These are phyloP conservation scores for Acleris sparsana DNA, from an alignment of 2,888 invertebrate genomes.

Conservation along the genomic window DNA sequence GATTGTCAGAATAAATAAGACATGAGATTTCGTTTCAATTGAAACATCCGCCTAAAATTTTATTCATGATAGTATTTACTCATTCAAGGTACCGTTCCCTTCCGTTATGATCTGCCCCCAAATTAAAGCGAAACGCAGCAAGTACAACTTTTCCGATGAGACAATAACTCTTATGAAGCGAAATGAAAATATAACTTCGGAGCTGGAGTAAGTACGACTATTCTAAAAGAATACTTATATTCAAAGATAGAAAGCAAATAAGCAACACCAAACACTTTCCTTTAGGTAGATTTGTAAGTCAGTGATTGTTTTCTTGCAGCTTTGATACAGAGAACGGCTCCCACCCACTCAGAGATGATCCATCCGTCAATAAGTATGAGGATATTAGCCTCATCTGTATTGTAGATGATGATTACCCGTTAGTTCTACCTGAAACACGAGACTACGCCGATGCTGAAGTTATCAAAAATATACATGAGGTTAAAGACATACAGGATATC, in stretches of 20 bases:
- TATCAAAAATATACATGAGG: slow-evolving; percentile 20
- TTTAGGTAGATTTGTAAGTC: too few species aligned
- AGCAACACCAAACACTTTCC: too few species aligned
- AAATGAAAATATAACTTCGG: neutral
- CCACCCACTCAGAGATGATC: too few species aligned
- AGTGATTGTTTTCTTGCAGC: slow-evolving; percentile 3
- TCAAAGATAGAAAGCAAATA: too few species aligned
- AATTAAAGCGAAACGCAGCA: slow-evolving; percentile 19
- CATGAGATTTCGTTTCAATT: too few species aligned
- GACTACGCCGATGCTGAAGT: slow-evolving; percentile 3
- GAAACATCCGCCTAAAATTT: too few species aligned
- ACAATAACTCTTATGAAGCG: neutral
- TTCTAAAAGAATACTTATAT: neutral
- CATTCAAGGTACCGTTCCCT: slow-evolving; percentile 45
- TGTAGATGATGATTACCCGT: neutral
- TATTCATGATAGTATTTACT: too few species aligned
- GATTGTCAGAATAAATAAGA: too few species aligned
- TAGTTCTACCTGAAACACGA: neutral
- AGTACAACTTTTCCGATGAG: slow-evolving; percentile 24
- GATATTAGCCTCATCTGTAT: slow-evolving; percentile 19
- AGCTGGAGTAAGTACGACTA: slow-evolving; percentile 6
- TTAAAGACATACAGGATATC: neutral
- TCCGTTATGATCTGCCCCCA: slow-evolving; percentile 30
- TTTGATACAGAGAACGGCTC: neutral
- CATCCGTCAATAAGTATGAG: slow-evolving; percentile 10